These are phyloP conservation scores for Lycophotia porphyrea DNA, from an alignment of 2,888 invertebrate genomes.

Conservation along the genomic window DNA sequence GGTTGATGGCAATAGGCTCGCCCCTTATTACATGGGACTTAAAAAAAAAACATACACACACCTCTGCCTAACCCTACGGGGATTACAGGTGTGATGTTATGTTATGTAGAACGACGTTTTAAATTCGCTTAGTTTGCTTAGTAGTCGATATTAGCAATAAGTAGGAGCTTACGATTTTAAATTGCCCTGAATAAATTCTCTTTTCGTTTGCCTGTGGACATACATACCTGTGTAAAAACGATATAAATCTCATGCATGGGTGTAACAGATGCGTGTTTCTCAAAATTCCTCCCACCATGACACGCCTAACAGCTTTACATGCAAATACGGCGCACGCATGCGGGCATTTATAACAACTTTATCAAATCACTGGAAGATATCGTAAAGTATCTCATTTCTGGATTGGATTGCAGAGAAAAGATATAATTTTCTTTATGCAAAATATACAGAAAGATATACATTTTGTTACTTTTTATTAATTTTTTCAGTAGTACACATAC, in stretches of 20 bases:
- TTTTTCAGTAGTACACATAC: too few relatives aligned
- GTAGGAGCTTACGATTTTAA: background rate
- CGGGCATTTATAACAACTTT: background rate
- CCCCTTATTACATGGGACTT: too few relatives aligned
- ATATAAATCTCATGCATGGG: background rate
- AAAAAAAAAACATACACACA: too few relatives aligned
- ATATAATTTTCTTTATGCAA: background rate
- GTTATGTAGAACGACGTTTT: background rate
- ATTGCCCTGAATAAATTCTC: background rate
- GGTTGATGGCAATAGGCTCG: too few relatives aligned
- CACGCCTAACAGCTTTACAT: background rate
- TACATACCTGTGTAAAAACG: background rate
- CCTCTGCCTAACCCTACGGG: too few relatives aligned
- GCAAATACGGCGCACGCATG: conserved; percentile 11
- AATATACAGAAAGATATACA: too few relatives aligned
- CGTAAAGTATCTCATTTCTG: background rate
- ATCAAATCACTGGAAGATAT: background rate
- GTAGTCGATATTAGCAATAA: background rate
- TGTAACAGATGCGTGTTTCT: background rate
- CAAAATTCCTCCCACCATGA: background rate
- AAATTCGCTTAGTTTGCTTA: background rate
- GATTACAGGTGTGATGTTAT: too few relatives aligned
- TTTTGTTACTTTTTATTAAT: too few relatives aligned
- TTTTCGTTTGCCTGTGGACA: background rate
- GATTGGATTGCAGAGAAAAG: background rate